Evolutionary conservation across 1,140 invertebrate genomes (phyloP), one percentile per base, ranked within the genome.

Genomic region (Plectrocnemia conspersa): DNA sequence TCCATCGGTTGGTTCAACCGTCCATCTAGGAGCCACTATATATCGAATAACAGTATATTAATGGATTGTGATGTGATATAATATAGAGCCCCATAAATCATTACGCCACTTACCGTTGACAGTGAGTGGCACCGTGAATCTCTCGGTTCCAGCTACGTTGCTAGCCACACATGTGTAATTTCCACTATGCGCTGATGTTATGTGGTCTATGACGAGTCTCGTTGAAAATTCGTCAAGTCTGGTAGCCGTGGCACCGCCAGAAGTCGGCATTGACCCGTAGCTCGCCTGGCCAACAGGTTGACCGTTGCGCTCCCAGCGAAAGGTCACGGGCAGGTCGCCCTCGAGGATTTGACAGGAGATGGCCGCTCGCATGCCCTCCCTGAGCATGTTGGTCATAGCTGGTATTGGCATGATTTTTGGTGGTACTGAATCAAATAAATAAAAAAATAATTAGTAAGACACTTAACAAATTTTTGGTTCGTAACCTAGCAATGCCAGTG

Each of bases 281-380:
- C 67, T 68, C 27, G 77, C 75, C 41, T 75, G 74, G n/a, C 67
- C 69, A 55, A 75, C 80, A 2, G 79, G 74, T 64, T 85, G 79
- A 23, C 86, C 88, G 68, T 93, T 88, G 66, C 87, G 82, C 65
- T 87, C 86, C 87, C 87, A 91, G 21, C 82, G 77, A 71, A 97
- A 91, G 50, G 83, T 85, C 57, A 98, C 85, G 15, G 93, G 93
- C 56, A 91, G 81, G 77, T 98, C 93, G 10, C 94, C 94, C 74
- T 93, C 91, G 66, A 93, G 84, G 61, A 97, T 91, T 65, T 92
- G 88, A 74, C 94, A 97, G 52, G 91, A 88, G 59, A 97, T 89
- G 21, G 90, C 90, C 7, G 91, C 89, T 53, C 93, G 77, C 81
- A 93, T 93, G 10, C 93, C 93, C 76, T 95, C 91, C 50, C 88